Evolutionary conservation across 2,888 invertebrate genomes (phyloP), one percentile per base, ranked within the genome.

Genomic region (Dynastes tityus): DNA sequence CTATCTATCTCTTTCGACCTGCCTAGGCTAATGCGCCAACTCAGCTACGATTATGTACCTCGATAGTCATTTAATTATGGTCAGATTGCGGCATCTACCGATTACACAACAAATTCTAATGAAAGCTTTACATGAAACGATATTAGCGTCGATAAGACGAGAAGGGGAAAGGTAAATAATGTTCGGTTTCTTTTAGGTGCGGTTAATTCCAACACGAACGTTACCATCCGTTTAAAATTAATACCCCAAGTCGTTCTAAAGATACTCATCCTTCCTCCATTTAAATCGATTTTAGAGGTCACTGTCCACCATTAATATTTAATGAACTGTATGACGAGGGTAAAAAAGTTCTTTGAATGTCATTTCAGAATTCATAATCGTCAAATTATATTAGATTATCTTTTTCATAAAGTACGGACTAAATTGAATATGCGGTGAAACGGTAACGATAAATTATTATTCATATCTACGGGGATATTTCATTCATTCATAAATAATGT

Each of bases 51-150:
- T 73, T 58, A 58, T 58, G 58, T 32, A 58, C 58, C 73, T 9
- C 73, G 73, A 73, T 73, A 73, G 73, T 58, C 73, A 58, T 73
- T 73, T 73, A 73, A 73, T 73, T 73, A 73, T 58, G 73, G 58
- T 37, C 37, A 73, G 58, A 58, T 73, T 73, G 16, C 58, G 73
- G 37, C 58, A 40, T 37, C 40, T 32, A 58, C 11, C 40, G 58
- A 58, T 67, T 67, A 11, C 13, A 49, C 49, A 73, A 58, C 40
- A 58, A 73, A 73, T 73, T 73, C 29, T 71, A 71, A 71, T 71
- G 71, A 71, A 71, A 71, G 55, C 40, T 73, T 37, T 58, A 58
- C 58, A 73, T 55, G 58, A 58, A 58, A 53, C 11, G 58, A 51
- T 68, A 68, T 16, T 51, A 22, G 51, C 13, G 9, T 11, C 11